phyloP scores from a whole-genome alignment of 2,888 invertebrate genomes.

The Cheilosia vulpina region DNA sequence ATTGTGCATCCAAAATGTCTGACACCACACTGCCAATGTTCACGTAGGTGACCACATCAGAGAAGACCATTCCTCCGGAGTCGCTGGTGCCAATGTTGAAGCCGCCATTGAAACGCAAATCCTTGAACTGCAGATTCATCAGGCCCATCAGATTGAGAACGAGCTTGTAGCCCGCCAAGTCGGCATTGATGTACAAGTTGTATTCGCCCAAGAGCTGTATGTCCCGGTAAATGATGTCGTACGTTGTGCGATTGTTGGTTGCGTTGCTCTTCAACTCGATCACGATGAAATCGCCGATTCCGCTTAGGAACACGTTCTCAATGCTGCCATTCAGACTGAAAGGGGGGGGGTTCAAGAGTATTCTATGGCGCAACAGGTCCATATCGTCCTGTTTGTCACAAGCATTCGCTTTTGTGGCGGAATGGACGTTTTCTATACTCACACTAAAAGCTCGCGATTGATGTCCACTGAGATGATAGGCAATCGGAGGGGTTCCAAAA shows the following conservation, averaged over 20 bases:
- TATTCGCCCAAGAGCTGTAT: constrained; percentile 76
- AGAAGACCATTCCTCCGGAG: constrained; percentile 74
- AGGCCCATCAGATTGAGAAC: constrained; percentile 28
- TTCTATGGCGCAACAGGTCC: too few relatives aligned
- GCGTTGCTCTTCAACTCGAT: constrained; percentile 74
- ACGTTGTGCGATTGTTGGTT: constrained; percentile 69
- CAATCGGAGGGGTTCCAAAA: constrained; percentile 75
- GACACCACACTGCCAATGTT: constrained; percentile 75
- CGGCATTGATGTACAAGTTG: constrained; percentile 38
- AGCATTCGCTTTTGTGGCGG: too few relatives aligned
- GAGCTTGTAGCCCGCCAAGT: constrained; percentile 43
- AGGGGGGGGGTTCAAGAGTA: background rate
- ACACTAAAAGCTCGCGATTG: constrained; percentile 34
- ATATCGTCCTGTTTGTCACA: too few relatives aligned
- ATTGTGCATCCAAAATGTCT: constrained; percentile 77
- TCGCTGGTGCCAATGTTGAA: constrained; percentile 8
- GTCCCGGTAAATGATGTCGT: constrained; percentile 76
- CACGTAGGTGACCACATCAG: constrained; percentile 75
- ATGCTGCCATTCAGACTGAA: constrained; percentile 76
- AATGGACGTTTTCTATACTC: background rate
- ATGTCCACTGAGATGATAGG: constrained; percentile 19
- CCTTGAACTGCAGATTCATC: constrained; percentile 33
- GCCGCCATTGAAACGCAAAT: constrained; percentile 25
- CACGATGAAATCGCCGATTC: constrained; percentile 76
- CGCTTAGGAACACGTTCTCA: constrained; percentile 76